Conservation (phyloP, 2,113 vertebrate genomes). For the Vulpes vulpes region DNA sequence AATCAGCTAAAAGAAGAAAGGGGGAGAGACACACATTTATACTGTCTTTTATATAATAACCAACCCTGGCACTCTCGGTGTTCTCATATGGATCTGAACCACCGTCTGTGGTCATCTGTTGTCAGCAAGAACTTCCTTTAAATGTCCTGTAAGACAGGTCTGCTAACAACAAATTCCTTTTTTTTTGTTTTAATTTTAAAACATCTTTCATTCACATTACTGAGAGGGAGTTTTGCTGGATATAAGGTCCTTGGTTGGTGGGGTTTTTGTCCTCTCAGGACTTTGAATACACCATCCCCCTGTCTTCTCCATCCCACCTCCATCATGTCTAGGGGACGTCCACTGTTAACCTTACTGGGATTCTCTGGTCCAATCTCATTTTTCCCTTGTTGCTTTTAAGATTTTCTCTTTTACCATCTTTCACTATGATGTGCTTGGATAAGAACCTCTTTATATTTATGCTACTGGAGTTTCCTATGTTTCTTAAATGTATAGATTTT, state of each 20-base stretch:
- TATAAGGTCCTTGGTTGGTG: neutral
- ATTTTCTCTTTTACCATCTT: neutral
- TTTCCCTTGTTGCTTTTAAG: neutral
- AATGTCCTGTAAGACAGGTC: neutral
- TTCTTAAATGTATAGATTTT: neutral
- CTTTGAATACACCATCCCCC: neutral
- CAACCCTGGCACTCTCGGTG: neutral
- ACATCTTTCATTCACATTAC: neutral
- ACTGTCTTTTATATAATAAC: neutral
- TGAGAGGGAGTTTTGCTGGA: neutral
- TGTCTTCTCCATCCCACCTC: neutral
- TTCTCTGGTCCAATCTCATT: neutral
- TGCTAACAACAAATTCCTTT: neutral
- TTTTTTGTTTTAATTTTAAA: neutral
- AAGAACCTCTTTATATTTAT: neutral
- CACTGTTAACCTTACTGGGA: neutral
- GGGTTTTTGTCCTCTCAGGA: neutral
- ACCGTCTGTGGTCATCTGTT: neutral
- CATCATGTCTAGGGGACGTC: neutral
- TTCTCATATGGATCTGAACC: neutral
- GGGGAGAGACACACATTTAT: neutral
- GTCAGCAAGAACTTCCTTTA: neutral
- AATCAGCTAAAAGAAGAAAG: conserved; percentile 29
- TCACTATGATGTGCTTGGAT: neutral
- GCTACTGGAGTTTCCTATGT: neutral